A percentile compares a stretch with the other conserved stretches of the same genome.
These are phyloP conservation scores for Cynopterus brachyotis DNA, from an alignment of 2,113 vertebrate species.

Conservation along the genomic window DNA sequence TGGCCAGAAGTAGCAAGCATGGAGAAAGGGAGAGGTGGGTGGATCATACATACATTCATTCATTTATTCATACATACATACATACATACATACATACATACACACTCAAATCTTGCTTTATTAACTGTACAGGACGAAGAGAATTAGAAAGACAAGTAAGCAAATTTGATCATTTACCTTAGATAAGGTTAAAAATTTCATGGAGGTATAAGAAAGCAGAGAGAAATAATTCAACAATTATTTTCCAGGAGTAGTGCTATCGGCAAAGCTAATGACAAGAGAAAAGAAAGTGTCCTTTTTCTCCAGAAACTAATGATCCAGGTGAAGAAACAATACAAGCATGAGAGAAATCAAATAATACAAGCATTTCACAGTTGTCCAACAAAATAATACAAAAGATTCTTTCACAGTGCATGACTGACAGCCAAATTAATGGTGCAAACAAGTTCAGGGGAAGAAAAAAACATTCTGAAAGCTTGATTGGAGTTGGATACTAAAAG, in stretches of 20 bases:
- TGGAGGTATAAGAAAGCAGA: not conserved
- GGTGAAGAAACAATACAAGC: not conserved
- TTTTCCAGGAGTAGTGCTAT: not conserved
- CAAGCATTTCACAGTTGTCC: not conserved
- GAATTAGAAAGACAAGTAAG: not conserved
- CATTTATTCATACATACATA: too few relatives aligned
- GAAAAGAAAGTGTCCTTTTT: not conserved
- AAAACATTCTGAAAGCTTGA: not conserved
- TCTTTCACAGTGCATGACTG: not conserved
- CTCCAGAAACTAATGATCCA: not conserved
- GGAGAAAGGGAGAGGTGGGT: too few relatives aligned
- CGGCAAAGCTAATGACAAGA: not conserved
- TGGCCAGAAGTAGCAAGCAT: not conserved
- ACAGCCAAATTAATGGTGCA: not conserved
- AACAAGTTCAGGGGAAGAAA: not conserved
- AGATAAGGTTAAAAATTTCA: not conserved
- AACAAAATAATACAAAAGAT: not conserved
- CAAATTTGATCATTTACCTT: not conserved
- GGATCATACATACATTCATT: not conserved
- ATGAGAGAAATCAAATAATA: not conserved
- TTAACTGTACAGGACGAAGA: not conserved
- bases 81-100: too few relatives aligned
- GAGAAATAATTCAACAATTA: not conserved
- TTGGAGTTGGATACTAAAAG: not conserved
- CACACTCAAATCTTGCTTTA: not conserved